Evolutionary conservation across 2,888 invertebrate genomes (phyloP).

Genomic region (Nezara viridula): DNA sequence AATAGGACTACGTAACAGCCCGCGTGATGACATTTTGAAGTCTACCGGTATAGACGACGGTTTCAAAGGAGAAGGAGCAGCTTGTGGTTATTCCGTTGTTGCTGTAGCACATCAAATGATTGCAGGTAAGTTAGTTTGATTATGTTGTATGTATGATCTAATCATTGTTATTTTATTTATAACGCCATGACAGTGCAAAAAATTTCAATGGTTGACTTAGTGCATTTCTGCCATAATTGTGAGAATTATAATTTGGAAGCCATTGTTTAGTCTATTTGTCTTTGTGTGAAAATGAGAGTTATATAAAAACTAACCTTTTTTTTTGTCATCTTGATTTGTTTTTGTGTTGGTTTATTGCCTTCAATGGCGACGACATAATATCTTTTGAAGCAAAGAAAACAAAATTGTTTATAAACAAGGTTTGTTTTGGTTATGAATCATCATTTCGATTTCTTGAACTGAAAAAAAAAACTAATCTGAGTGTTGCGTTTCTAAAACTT

Average conservation of each 20-base stretch:
- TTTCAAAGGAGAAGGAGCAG: constrained; percentile 77
- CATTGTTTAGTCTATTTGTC: neutral
- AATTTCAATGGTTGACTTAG: no score
- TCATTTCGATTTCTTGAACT: neutral
- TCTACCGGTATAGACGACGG: constrained; percentile 81
- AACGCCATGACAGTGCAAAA: no score
- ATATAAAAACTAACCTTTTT: neutral
- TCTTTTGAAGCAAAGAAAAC: neutral
- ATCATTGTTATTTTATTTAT: neutral
- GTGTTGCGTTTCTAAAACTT: no score
- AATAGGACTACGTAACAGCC: constrained; percentile 64
- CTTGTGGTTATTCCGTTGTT: constrained; percentile 78
- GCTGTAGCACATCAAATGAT: constrained; percentile 75
- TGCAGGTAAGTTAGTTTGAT: constrained; percentile 68
- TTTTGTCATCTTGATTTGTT: neutral
- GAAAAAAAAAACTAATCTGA: no score
- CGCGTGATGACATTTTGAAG: constrained; percentile 66
- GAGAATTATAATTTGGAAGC: neutral
- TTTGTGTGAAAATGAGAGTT: neutral
- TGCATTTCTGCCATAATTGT: no score
- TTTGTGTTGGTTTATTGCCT: neutral
- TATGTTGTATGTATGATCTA: neutral
- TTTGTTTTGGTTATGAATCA: neutral
- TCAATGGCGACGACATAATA: neutral
- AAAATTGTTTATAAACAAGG: constrained; percentile 15